Evolutionary conservation across 2,888 invertebrate genomes (phyloP).

Genomic region (Sinelater perroti): DNA sequence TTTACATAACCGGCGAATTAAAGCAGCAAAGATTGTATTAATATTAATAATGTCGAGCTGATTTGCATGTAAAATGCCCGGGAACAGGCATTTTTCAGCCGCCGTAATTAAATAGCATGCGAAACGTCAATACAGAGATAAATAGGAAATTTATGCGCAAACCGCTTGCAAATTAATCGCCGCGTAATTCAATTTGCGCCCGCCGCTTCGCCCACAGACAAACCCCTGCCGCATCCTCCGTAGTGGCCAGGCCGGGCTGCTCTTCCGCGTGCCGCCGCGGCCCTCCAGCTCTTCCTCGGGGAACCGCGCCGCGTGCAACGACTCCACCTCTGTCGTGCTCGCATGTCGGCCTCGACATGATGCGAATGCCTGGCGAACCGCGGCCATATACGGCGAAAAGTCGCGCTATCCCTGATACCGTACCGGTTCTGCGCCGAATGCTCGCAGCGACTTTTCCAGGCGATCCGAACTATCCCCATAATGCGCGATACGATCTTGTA

Average conservation of each 20-base stretch:
- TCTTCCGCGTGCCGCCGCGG: too few relatives aligned
- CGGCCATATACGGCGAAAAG: slow-evolving; percentile 10
- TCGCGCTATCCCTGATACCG: slow-evolving; percentile 14
- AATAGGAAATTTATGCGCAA: slow-evolving; percentile 12
- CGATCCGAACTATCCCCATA: background rate
- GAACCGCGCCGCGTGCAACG: background rate
- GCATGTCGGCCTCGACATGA: slow-evolving; percentile 2
- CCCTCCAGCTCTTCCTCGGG: too few relatives aligned
- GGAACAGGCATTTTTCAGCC: slow-evolving; percentile 1
- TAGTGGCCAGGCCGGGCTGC: too few relatives aligned
- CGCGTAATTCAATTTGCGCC: background rate
- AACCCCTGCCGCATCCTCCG: too few relatives aligned
- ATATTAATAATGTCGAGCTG: slow-evolving; percentile 5
- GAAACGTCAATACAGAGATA: slow-evolving; percentile 9
- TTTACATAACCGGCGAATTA: slow-evolving; percentile 8
- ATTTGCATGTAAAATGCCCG: slow-evolving; percentile 6
- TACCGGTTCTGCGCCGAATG: slow-evolving; percentile 16
- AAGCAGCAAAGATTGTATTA: slow-evolving; percentile 9
- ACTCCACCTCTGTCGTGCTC: slow-evolving; percentile 14
- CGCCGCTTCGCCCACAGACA: too few relatives aligned
- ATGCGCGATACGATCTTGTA: background rate
- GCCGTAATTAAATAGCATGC: slow-evolving; percentile 4
- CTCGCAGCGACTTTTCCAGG: background rate
- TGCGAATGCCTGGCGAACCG: slow-evolving; percentile 5
- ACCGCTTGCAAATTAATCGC: slow-evolving; percentile 2